phyloP scores from a whole-genome alignment of 2,113 vertebrate species.

The Ophthalmolycus amberensis region DNA sequence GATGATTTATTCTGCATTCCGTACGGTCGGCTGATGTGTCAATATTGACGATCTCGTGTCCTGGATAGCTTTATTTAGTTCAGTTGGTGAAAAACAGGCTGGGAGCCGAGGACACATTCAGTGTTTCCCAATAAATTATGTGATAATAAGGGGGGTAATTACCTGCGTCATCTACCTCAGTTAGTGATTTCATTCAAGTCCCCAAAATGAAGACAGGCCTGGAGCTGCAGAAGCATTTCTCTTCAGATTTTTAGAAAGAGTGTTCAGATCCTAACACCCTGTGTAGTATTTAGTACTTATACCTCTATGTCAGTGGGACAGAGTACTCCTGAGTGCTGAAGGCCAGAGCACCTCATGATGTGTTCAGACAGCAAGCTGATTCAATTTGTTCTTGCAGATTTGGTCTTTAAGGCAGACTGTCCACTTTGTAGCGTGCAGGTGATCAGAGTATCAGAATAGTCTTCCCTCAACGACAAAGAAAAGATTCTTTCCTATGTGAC shows the following conservation, averaged over 20 bases:
- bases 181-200: neutral
- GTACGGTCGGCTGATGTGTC: constrained; percentile 50
- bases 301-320: neutral
- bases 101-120: neutral
- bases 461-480: neutral
- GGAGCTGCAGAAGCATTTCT: neutral
- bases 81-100: constrained; percentile 24
- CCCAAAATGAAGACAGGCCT: neutral
- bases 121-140: neutral
- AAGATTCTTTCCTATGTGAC: neutral
- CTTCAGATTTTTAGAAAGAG: neutral
- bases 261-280: neutral
- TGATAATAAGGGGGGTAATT: neutral
- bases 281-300: neutral
- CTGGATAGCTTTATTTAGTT: constrained; percentile 36
- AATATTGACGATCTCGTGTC: constrained; percentile 62
- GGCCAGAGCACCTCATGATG: constrained; percentile 12
- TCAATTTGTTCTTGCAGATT: constrained; percentile 16
- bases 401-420: neutral
- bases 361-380: constrained; percentile 18
- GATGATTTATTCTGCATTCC: constrained; percentile 55
- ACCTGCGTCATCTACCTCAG: neutral
- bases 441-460: neutral
- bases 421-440: neutral
- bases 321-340: neutral